Conservation (phyloP, 2,797 vertebrate genomes). For the Melanotaenia nigrans region DNA sequence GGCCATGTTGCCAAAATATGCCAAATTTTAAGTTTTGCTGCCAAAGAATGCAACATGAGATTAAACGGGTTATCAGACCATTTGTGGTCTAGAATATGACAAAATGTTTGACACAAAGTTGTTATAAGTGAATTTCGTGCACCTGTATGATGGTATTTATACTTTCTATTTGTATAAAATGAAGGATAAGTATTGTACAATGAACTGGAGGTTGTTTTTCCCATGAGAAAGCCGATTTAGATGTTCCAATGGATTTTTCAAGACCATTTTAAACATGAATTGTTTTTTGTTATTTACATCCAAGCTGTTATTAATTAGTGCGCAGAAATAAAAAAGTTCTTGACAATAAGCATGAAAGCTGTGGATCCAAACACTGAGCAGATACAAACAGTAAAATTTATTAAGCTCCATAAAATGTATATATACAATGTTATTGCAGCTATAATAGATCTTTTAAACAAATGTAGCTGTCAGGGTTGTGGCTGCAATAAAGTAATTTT, state of each 20-base stretch:
- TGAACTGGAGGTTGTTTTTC: slow-evolving; percentile 17
- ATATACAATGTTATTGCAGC: slow-evolving; percentile 42
- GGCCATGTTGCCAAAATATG: slow-evolving; percentile 30
- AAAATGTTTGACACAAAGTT: neutral
- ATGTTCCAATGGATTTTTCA: slow-evolving; percentile 40
- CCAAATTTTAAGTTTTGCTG: slow-evolving; percentile 19
- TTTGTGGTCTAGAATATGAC: neutral
- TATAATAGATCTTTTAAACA: slow-evolving; percentile 54
- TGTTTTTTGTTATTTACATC: slow-evolving; percentile 42
- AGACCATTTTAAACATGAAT: slow-evolving; percentile 39
- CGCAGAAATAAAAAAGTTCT: slow-evolving; percentile 32
- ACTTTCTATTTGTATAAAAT: neutral
- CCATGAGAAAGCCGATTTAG: slow-evolving; percentile 7
- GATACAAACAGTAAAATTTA: slow-evolving; percentile 43
- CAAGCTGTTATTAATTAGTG: slow-evolving; percentile 55
- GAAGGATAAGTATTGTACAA: slow-evolving; percentile 10
- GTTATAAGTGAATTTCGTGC: neutral
- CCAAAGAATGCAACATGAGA: slow-evolving; percentile 9
- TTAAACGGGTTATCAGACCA: slow-evolving; percentile 3
- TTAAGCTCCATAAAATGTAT: slow-evolving; percentile 46
- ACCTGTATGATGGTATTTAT: neutral
- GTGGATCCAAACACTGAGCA: slow-evolving; percentile 6
- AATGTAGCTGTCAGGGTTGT: slow-evolving; percentile 49
- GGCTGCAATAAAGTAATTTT: slow-evolving; percentile 52
- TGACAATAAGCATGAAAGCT: slow-evolving; percentile 39